Evolutionary conservation across 1,140 invertebrate genomes (phyloP), one percentile per base, ranked within the genome.

Genomic region (Heliconius hermathena): DNA sequence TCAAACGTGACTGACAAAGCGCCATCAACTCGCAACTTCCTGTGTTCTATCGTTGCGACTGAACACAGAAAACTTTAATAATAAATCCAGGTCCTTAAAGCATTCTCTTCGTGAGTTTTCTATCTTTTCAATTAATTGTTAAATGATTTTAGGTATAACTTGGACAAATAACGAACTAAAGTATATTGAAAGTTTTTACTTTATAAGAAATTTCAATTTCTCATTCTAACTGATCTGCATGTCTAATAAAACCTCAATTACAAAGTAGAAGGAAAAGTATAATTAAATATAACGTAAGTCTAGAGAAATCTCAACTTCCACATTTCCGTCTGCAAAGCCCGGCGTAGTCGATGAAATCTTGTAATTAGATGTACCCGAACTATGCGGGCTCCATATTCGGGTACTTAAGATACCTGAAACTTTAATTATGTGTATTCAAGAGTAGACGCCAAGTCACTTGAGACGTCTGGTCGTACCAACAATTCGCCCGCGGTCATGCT

Each of bases 381-480:
- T 78, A 77, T 80, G 73, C 70, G 80, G 78, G 76, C 80, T 74
- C 83, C 78, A 74, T 81, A 82, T 81, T 79, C 72, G 70, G 75
- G 80, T 80, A 80, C 80, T 79, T 79, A 70, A 74, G 82, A 77
- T 82, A 85, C 82, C 82, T 84, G 83, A 85, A 85, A 87, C 87
- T 87, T 88, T 90, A 91, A 90, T 90, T 88, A 90, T 90, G 85
- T 88, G 84, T 87, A 83, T 83, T 84, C 78, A 83, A 81, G 83
- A 81, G 82, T 85, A 87, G 85, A 89, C 88, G 86, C 84, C 84
- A 77, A 74, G 87, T 85, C 84, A 91, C 90, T 93, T 82, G 90
- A 92, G 91, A 93, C 90, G 91, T 91, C 89, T 91, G 88, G 89
- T 86, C 84, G 79, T 81, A 80, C 81, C 84, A 84, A 90, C 77